phyloP scores from a whole-genome alignment of 2,888 invertebrate genomes.

The Eledone cirrhosa region DNA sequence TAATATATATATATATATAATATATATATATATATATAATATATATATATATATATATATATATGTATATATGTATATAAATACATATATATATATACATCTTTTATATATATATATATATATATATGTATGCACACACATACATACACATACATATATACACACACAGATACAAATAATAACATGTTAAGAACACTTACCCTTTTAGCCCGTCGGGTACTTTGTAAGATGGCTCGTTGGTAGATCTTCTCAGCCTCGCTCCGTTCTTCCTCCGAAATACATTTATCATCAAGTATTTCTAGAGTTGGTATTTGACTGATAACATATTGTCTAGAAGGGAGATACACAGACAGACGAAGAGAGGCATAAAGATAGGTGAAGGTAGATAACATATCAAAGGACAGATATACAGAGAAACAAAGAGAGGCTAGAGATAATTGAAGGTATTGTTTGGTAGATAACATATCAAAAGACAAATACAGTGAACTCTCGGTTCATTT shows the following conservation, averaged over 20 bases:
- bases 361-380: no score
- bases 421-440: no score
- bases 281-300: constrained; percentile 77
- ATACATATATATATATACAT: neutral
- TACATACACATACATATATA: neutral
- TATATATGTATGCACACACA: neutral
- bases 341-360: no score
- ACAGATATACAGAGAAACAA: no score
- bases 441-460: no score
- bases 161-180: neutral
- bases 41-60: constrained; percentile 21
- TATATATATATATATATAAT: no score
- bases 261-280: constrained; percentile 75
- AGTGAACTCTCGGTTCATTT: no score
- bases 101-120: no score
- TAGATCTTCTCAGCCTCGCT: constrained; percentile 57
- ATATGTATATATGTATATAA: constrained; percentile 20
- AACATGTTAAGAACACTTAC: neutral
- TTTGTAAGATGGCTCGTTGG: constrained; percentile 30
- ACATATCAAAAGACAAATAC: no score
- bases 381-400: no score
- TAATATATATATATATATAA: neutral
- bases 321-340: constrained; percentile 75
- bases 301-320: constrained; percentile 78
- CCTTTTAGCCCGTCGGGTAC: constrained; percentile 20